Base-by-base conservation (phyloP, 2,888 invertebrate species). In the Biston betularia region DNA sequence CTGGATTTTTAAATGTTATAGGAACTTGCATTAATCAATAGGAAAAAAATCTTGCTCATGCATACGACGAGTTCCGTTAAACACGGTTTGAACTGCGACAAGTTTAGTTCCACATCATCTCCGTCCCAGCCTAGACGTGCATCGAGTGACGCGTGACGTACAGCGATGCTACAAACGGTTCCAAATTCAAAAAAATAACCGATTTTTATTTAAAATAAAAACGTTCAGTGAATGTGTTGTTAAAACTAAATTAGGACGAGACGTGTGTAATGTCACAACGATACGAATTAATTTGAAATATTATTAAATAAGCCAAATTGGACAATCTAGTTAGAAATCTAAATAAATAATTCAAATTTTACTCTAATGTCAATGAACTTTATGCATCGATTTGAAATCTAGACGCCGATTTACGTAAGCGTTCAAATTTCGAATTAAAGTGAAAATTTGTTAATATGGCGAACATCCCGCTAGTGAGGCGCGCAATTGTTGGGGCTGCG, bases 401-500 rank as follows among this genome's bases (percentile, higher is more conserved):
- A 24, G 10, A 48, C 48, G 48, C n/a, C 35, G 10, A 46, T 14
- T 14, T 1, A 42, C 44, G 10, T n/a, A 38, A 52, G 38, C 38
- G n/a, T 38, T 35, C 11, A 44, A 55, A 40, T 53, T 33, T 53
- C 4, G 38, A 53, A 53, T 5, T 5, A n/a, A 38, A 53, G 52
- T 53, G 38, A 35, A 1, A 7, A 65, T 56, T 56, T 67, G 56
- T 58, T 4, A 86, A 78, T 77, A 92, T 92, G 92, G 84, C 92
- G 1, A 82, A 85, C 45, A 72, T 89, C 0, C 90, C 93, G 9
- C 77, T 93, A 69, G 89, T 92, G n/a, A 88, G 92, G 49, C 85
- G 85, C 46, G 93, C 92, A 1, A 93, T 90, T 11, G 94, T 81
- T 12, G 90, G 90, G 11, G 90, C 92, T 3, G 83, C 89, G 24